These are phyloP conservation scores for Oscheius myriophilus DNA, from an alignment of 2,888 invertebrate species.

Conservation along the genomic window DNA sequence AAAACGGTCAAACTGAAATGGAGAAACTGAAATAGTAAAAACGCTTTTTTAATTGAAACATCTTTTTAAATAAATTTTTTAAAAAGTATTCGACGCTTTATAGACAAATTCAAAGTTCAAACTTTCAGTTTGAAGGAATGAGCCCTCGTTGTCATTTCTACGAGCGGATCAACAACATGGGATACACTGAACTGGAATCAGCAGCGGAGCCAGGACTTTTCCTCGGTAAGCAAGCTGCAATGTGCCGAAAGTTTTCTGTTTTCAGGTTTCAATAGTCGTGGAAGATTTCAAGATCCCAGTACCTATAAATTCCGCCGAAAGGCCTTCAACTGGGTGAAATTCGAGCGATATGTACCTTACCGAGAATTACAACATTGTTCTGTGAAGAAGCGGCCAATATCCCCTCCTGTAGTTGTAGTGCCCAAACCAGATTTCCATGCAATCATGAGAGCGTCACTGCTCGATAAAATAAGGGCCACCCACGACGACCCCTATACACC, in stretches of 20 bases:
- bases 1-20: no score
- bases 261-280: conserved; percentile 48
- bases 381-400: background rate
- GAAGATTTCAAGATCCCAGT: conserved; percentile 42
- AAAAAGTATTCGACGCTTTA: background rate
- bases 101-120: background rate
- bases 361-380: conserved; percentile 34
- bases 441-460: conserved; percentile 11
- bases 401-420: background rate
- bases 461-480: conserved; percentile 22
- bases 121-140: conserved; percentile 37
- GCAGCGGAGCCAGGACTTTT: conserved; percentile 37
- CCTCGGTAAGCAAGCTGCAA: conserved; percentile 40
- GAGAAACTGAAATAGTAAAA: no score
- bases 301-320: conserved; percentile 35
- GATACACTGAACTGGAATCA: conserved; percentile 43
- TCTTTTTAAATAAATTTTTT: no score
- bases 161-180: conserved; percentile 44
- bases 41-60: no score
- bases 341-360: conserved; percentile 42
- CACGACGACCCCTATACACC: conserved; percentile 17
- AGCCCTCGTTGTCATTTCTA: conserved; percentile 40
- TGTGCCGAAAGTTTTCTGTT: conserved; percentile 4
- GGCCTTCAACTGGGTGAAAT: conserved; percentile 47
- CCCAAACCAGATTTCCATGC: background rate